A percentile compares a stretch with the other conserved stretches of the same genome.
Conservation (phyloP, 2,888 invertebrate genomes). For the Lithophane leautieri region DNA sequence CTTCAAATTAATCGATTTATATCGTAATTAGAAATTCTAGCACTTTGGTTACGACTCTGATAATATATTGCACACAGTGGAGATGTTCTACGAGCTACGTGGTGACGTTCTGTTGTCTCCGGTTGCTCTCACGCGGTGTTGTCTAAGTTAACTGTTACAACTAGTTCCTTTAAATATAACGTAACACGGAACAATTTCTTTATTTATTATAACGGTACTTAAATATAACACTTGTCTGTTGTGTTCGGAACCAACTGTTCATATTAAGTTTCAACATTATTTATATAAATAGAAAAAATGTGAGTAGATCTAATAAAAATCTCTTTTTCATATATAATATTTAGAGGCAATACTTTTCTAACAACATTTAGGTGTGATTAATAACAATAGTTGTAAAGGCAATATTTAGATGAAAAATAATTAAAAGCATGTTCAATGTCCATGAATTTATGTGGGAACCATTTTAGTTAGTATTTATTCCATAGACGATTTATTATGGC, state of each 20-base stretch:
- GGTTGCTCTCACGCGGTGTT: constrained; percentile 80
- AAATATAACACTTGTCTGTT: constrained; percentile 77
- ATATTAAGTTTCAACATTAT: constrained; percentile 80
- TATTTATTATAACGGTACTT: constrained; percentile 85
- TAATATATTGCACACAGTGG: constrained; percentile 81
- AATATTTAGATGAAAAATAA: constrained; percentile 82
- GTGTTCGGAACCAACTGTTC: constrained; percentile 78
- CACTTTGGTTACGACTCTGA: constrained; percentile 84
- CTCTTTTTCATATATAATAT: constrained; percentile 85
- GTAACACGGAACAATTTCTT: constrained; percentile 70
- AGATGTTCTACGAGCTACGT: constrained; percentile 71
- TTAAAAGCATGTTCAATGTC: constrained; percentile 79
- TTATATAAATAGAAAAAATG: constrained; percentile 79
- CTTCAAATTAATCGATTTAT: constrained; percentile 87
- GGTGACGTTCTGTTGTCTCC: constrained; percentile 75
- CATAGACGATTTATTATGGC: constrained; percentile 79
- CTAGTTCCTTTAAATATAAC: constrained; percentile 77
- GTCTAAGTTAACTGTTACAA: constrained; percentile 68
- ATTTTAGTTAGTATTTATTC: constrained; percentile 81
- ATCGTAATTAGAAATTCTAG: constrained; percentile 86
- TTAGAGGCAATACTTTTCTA: constrained; percentile 90
- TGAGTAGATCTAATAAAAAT: constrained; percentile 86
- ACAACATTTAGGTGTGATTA: constrained; percentile 88
- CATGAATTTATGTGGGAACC: constrained; percentile 77
- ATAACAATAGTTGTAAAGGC: constrained; percentile 87